These are phyloP conservation scores for Varanus komodoensis DNA, from an alignment of 2,113 vertebrate species.

Conservation along the genomic window DNA sequence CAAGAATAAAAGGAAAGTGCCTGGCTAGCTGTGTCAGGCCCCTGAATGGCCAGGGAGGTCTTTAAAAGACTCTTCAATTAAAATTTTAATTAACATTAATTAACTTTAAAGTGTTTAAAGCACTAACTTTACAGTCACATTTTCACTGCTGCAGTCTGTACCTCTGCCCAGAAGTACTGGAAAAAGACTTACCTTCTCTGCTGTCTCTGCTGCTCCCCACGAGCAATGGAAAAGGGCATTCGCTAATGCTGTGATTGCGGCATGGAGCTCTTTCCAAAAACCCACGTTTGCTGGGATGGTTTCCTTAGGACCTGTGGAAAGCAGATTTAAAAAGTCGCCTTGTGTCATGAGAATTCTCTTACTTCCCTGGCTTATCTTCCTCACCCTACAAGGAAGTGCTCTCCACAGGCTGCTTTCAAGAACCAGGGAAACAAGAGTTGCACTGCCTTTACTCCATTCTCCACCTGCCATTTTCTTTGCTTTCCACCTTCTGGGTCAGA, in stretches of 20 bases:
- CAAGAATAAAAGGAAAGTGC: too few species aligned
- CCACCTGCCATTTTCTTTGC: not conserved
- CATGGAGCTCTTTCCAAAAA: conserved; percentile 62
- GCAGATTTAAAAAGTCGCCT: not conserved
- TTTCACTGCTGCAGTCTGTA: too few species aligned
- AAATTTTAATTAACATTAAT: too few species aligned
- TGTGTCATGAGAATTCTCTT: not conserved
- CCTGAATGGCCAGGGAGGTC: too few species aligned
- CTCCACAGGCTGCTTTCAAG: not conserved
- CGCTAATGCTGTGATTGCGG: conserved; percentile 37
- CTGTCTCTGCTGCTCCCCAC: not conserved
- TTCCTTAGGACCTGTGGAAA: conserved; percentile 44
- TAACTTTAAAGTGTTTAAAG: too few species aligned
- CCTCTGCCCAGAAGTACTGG: not conserved
- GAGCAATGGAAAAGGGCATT: conserved; percentile 54
- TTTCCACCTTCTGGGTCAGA: not conserved
- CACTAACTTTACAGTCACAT: not conserved
- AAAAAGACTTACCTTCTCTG: conserved; percentile 44
- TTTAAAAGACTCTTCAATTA: too few species aligned
- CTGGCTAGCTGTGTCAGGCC: too few species aligned
- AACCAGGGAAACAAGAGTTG: not conserved
- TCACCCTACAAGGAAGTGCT: not conserved
- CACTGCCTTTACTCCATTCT: too few species aligned
- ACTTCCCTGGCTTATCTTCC: not conserved
- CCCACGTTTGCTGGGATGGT: not conserved